These are phyloP conservation scores for Oreochromis grahami DNA, from an alignment of 2,797 vertebrate genomes.

Conservation along the genomic window DNA sequence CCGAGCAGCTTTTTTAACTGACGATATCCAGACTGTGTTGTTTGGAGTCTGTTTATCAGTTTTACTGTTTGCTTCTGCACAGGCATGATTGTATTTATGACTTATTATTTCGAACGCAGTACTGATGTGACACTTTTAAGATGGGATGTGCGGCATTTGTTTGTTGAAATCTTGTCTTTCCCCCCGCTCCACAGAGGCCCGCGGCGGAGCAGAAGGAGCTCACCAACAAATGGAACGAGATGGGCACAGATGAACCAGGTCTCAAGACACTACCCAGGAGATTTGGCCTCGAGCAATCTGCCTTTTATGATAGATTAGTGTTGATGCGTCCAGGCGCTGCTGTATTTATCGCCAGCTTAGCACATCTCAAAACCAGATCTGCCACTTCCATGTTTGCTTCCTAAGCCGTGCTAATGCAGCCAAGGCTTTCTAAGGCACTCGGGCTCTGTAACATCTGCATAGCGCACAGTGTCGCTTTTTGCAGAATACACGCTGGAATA, in stretches of 20 bases:
- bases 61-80: background rate
- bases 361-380: conserved; percentile 2
- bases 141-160: background rate
- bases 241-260: conserved; percentile 99
- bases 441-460: background rate
- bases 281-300: background rate
- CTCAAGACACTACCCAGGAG: conserved; percentile 32
- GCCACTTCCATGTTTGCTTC: background rate
- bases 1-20: background rate
- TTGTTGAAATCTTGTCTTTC: background rate
- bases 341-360: background rate
- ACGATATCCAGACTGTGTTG: background rate
- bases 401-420: background rate
- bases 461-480: background rate
- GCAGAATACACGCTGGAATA: background rate
- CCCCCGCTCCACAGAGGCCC: conserved; percentile 79
- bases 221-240: conserved; percentile 97
- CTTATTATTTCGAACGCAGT: background rate
- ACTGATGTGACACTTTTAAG: background rate
- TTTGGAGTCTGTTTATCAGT: background rate
- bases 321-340: background rate
- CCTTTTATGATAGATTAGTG: conserved; percentile 29
- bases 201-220: conserved; percentile 90
- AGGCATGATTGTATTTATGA: background rate
- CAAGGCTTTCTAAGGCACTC: background rate